Conservation (phyloP, 2,113 vertebrate species). For the Beaufortia kweichowensis region DNA sequence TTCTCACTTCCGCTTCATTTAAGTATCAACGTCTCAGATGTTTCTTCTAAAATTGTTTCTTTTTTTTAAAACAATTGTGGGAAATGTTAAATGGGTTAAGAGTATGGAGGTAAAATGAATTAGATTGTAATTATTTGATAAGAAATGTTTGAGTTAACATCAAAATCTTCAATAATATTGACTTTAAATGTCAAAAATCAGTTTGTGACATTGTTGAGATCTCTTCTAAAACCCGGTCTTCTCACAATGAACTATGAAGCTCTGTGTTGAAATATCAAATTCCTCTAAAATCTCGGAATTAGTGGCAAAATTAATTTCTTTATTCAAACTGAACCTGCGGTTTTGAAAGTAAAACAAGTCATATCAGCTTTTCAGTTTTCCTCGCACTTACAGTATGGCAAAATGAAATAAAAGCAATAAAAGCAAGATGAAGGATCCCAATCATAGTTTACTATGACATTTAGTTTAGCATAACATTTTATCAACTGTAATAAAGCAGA, state of each 20-base stretch:
- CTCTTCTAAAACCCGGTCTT: not conserved
- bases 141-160: no score
- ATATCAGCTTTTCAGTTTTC: not conserved
- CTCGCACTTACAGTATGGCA: not conserved
- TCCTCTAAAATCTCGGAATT: slow-evolving; percentile 10
- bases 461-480: slow-evolving; percentile 7
- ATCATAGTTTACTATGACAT: slow-evolving; percentile 18
- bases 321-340: slow-evolving; percentile 16
- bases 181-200: no score
- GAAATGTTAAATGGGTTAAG: no score
- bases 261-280: not conserved
- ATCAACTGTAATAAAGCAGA: not conserved
- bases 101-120: no score
- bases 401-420: no score
- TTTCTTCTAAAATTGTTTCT: no score
- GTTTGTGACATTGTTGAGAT: no score
- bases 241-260: not conserved
- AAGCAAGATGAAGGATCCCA: not conserved
- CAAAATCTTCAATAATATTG: no score
- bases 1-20: no score
- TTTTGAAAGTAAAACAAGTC: slow-evolving; percentile 10
- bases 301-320: not conserved
- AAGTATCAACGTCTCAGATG: no score
- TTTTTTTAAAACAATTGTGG: no score
- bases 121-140: no score